Base-by-base conservation (phyloP, 30 jellyfish, hydroid and myxozoan genomes). In the Hydra vulgaris region DNA sequence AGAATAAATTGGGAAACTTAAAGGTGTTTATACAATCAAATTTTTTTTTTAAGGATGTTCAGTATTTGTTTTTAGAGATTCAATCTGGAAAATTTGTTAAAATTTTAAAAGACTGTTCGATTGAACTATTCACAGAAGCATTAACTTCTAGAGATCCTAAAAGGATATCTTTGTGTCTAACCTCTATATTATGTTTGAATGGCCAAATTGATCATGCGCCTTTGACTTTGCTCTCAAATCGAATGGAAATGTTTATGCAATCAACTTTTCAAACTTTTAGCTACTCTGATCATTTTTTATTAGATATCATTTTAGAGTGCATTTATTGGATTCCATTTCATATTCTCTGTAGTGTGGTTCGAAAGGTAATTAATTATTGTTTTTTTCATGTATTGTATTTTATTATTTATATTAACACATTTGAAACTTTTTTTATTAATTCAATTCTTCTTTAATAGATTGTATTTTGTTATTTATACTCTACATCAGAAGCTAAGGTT, bases 201-300 rank as follows among this genome's bases (percentile, higher is more conserved):
- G 90, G 84, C 18, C 87, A 84, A 27, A 40, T 89, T 12, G 66
- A 74, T 68, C 82, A 89, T 24, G 71, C 91, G 26, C 96, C 96
- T 3, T 19, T 89, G 27, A 72, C 85, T 8, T 86, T 77, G 67
- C 80, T 89, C 1, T 40, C 95, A 27, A 89, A 89, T 56, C 66
- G 61, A 5, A 40, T 40, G 61, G 61, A 40, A 40, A 3, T 40
- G 61, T 40, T 40, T 40, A 40, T 40, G 61, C 61, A 40, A 40
- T 3, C 61, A 40, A 67, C 68, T 66, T 89, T 19, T 83, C 84
- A 53, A 67, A 74, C 40, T 18, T 7, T 26, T 18, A 52, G 66
- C 0, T 18, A 23, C 7, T 27, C 25, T 7, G 52, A 72, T 56
- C 24, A 66, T 21, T 20, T 82, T 68, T 25, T 88, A 18, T 74